Conservation (phyloP, 2,888 invertebrate species). For the Mesorhabditis belari region DNA sequence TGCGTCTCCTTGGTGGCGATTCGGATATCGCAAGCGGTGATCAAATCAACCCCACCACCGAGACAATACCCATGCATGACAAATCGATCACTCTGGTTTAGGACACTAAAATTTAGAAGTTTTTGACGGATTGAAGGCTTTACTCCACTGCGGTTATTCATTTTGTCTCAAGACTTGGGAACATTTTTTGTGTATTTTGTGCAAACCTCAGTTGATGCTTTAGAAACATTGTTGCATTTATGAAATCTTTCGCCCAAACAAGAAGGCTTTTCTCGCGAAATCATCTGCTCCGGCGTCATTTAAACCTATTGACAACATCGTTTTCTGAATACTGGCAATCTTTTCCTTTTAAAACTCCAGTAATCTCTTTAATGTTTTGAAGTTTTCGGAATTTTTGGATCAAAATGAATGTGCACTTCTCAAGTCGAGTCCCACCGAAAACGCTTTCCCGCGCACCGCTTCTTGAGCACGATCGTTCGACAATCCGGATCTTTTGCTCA, state of each 20-base stretch:
- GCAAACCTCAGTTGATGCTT: constrained; percentile 15
- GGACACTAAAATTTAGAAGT: neutral
- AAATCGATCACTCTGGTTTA: too few species aligned
- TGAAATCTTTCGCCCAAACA: constrained; percentile 16
- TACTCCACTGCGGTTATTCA: neutral
- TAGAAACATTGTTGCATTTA: constrained; percentile 31
- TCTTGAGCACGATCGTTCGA: constrained; percentile 76
- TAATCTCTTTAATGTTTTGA: too few species aligned
- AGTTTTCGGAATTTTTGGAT: too few species aligned
- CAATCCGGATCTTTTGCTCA: constrained; percentile 74
- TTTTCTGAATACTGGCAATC: too few species aligned
- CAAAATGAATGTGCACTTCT: too few species aligned
- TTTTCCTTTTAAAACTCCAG: too few species aligned
- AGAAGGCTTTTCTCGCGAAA: too few species aligned
- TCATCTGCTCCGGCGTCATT: constrained; percentile 22
- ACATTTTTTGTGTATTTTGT: neutral
- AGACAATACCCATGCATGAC: constrained; percentile 82
- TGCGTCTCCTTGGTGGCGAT: constrained; percentile 82
- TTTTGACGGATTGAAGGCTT: neutral
- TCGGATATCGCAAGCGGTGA: constrained; percentile 82
- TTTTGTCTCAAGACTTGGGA: constrained; percentile 6
- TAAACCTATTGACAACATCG: neutral
- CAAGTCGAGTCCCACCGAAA: constrained; percentile 78
- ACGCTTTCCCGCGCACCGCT: constrained; percentile 78
- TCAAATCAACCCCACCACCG: constrained; percentile 82